Conservation (phyloP, 2,797 vertebrate genomes). For the Leontopithecus rosalia region DNA sequence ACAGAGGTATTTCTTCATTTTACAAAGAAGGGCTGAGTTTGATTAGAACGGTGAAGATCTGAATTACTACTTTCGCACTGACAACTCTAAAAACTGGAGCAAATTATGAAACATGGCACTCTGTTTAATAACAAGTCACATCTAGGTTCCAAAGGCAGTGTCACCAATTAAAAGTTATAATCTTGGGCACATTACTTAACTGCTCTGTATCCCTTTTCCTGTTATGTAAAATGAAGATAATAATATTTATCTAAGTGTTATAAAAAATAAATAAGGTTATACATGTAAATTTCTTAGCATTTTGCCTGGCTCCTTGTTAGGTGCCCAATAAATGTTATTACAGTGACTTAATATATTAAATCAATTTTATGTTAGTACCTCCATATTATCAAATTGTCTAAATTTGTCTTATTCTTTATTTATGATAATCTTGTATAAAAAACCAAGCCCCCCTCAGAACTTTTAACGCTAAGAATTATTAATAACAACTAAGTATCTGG, state of each 20-base stretch:
- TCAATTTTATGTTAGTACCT: not conserved
- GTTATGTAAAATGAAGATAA: not conserved
- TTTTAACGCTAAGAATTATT: conserved; percentile 9
- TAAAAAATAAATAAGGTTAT: not conserved
- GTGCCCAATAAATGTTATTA: not conserved
- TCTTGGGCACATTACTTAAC: not conserved
- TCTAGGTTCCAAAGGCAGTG: not conserved
- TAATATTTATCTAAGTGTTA: not conserved
- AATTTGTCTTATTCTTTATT: not conserved
- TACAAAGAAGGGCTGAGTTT: not conserved
- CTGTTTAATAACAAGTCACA: not conserved
- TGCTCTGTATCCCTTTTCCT: not conserved
- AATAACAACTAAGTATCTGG: not conserved
- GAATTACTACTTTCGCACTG: not conserved
- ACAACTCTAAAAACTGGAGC: not conserved
- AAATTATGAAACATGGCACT: not conserved
- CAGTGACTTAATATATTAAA: not conserved
- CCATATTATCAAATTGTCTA: not conserved
- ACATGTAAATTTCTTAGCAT: not conserved
- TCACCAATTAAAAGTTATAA: not conserved
- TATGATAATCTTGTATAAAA: not conserved
- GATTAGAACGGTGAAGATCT: not conserved
- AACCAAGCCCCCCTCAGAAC: not conserved
- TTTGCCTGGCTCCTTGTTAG: not conserved
- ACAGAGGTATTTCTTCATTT: not conserved